These are phyloP conservation scores for Teleiodes luculella DNA, from an alignment of 2,888 invertebrate species.

Conservation along the genomic window DNA sequence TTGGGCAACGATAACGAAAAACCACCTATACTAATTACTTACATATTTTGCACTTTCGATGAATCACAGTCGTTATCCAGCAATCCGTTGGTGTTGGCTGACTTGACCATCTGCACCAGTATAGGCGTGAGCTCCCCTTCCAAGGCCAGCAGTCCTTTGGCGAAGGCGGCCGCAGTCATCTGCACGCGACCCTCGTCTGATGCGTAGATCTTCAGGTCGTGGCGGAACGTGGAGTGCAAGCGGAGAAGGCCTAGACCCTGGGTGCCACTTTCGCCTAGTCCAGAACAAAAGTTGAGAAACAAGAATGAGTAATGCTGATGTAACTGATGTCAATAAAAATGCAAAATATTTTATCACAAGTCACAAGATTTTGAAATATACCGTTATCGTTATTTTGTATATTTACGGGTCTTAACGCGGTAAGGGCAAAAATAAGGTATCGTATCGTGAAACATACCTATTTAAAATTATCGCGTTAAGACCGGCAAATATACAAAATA, in stretches of 20 bases:
- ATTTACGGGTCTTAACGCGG: no score
- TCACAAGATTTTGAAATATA: no score
- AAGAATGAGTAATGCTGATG: no score
- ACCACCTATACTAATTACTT: constrained; percentile 57
- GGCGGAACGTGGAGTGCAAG: constrained; percentile 98
- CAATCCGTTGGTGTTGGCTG: constrained; percentile 98
- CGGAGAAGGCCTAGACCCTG: constrained; percentile 96
- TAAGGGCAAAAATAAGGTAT: no score
- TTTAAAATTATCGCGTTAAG: no score
- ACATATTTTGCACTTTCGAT: constrained; percentile 96
- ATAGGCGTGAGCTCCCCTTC: constrained; percentile 99
- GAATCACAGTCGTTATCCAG: constrained; percentile 99
- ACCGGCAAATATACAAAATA: no score
- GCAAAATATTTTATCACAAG: no score
- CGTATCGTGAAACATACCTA: no score
- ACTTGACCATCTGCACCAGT: constrained; percentile 99
- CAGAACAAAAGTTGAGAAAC: no score
- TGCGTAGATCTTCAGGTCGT: constrained; percentile 99
- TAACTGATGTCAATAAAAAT: no score
- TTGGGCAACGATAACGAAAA: no score
- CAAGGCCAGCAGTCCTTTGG: constrained; percentile 96
- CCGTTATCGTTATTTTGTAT: no score
- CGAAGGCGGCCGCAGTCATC: constrained; percentile 99
- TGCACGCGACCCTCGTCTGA: constrained; percentile 99
- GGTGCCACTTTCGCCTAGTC: constrained; percentile 89